Evolutionary conservation across 2,888 invertebrate species (phyloP), one percentile per base, ranked within the genome.

Genomic region (Drosophila mimetica): DNA sequence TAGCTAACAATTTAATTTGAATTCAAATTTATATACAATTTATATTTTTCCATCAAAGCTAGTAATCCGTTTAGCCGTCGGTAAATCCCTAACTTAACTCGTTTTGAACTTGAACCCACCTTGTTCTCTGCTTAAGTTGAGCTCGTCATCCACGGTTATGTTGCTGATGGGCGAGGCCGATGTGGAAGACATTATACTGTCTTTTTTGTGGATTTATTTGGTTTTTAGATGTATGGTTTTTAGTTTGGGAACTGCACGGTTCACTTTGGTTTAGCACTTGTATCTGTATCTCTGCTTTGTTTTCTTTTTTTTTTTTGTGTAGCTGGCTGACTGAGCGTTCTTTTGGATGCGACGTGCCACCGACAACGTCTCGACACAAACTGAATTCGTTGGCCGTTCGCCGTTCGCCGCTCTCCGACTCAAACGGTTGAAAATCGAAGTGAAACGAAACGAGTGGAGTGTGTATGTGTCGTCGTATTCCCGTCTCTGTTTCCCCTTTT

Each of bases 121-220:
- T 91, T 90, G 89, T 80, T 91, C 90, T 87, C 90, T 82, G 76
- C 82, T 82, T 63, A 89, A 82, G 75, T 90, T 90, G 46, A 92
- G 88, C 71, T 92, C 92, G 87, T 92, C 92, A 74, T 90, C 90
- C 76, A 92, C 91, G 74, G 92, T 92, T 67, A 92, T 91, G 79
- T 92, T 91, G 89, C 92, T 92, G 63, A 92, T 86, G 76, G 92
- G 92, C 73, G 92, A 91, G 69, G 90, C 90, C 50, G 92, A 92
- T 72, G 90, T 89, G 64, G 91, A 89, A 86, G 92, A 92, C 92
- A 92, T 92, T 86, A 81, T 91, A 90, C 76, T 53, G 63, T 57
- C 67, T 54, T 34, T 41, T 42, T 53, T 42, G 42, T 74, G 69
- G 60, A 64, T 66, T 58, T 60, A 47, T 77, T 60, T 63, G 63